Percentiles rank a stretch among this genome's conserved stretches.
Evolutionary conservation across 2,797 vertebrate genomes (phyloP).

Genomic region (Phataginus tricuspis): DNA sequence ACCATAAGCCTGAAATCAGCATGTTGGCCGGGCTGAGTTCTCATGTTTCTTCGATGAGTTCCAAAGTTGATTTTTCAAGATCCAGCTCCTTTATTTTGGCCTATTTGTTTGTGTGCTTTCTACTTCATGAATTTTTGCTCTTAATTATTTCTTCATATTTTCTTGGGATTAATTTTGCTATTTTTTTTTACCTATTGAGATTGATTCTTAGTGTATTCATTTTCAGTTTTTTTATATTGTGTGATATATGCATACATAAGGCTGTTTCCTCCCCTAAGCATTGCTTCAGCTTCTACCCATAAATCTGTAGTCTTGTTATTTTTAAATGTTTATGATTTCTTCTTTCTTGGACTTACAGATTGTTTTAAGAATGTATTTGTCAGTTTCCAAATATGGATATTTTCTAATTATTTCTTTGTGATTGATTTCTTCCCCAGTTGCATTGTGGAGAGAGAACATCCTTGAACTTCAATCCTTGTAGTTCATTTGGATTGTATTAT

Average conservation of each 20-base stretch:
- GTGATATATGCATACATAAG: background rate
- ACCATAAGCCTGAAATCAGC: background rate
- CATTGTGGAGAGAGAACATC: constrained; percentile 27
- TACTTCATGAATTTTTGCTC: constrained; percentile 42
- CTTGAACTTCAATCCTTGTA: background rate
- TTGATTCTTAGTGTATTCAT: constrained; percentile 32
- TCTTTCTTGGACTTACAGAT: background rate
- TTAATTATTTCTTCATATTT: constrained; percentile 23
- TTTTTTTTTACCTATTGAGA: constrained; percentile 10
- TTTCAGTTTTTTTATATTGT: constrained; percentile 31
- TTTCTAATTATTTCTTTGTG: constrained; percentile 39
- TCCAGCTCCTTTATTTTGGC: background rate
- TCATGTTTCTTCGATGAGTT: constrained; percentile 4
- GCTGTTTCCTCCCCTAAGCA: background rate
- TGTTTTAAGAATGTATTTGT: constrained; percentile 15
- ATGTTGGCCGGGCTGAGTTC: background rate
- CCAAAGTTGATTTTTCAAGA: constrained; percentile 19
- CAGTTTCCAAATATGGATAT: constrained; percentile 29
- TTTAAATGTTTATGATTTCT: constrained; percentile 41
- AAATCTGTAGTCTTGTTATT: constrained; percentile 31
- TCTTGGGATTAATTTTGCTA: constrained; percentile 31
- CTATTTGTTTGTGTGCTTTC: background rate
- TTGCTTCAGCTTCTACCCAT: constrained; percentile 55
- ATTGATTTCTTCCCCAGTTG: background rate
- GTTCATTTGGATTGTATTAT: constrained; percentile 54